Base-by-base conservation (phyloP, 2,888 invertebrate species). In the Miltochrista miniata region DNA sequence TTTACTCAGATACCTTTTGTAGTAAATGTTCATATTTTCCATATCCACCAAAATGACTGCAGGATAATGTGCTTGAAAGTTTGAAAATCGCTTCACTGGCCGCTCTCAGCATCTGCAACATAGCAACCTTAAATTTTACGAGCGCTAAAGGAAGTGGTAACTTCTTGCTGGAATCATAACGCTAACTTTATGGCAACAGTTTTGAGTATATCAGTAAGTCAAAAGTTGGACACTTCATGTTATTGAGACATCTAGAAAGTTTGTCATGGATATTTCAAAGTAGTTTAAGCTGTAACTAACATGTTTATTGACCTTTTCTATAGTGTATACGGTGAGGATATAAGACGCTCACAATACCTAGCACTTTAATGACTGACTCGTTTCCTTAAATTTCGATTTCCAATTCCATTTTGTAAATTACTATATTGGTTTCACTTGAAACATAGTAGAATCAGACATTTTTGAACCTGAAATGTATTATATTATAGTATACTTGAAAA, bases 71-170 rank as follows among this genome's bases (percentile, higher is more conserved):
- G 18, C 35, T 38, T 30, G 48, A 36, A 34, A 12, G 40, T 33
- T 49, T 45, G 12, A 47, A 46, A 15, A 42, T 31, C 11, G 48
- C 50, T 51, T 48, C 44, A 51, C 54, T 61, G 37, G 54, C 38
- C 24, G 48, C 44, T 35, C 24, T 24, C 13, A 37, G 48, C 34
- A 50, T 41, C 45, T 46, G 31, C 45, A 12, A 47, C 11, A 37
- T 40, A 52, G 54, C 18, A 53, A 40, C 57, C 60, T 62, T 49
- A 47, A 59, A 62, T 54, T 65, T 62, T 40, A 60, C 53, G 56
- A 57, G 51, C 45, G 35, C 33, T 14, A n/a, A 18, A 24, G 53
- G 45, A 56, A 57, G 59, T 68, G 38, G 56, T 60, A 56, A 57
- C 44, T 56, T 44, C 38, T 40, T 54, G 50, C 53, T 39, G 33